Evolutionary conservation across 2,113 vertebrate species (phyloP).

Genomic region (Ctenomys sociabilis): DNA sequence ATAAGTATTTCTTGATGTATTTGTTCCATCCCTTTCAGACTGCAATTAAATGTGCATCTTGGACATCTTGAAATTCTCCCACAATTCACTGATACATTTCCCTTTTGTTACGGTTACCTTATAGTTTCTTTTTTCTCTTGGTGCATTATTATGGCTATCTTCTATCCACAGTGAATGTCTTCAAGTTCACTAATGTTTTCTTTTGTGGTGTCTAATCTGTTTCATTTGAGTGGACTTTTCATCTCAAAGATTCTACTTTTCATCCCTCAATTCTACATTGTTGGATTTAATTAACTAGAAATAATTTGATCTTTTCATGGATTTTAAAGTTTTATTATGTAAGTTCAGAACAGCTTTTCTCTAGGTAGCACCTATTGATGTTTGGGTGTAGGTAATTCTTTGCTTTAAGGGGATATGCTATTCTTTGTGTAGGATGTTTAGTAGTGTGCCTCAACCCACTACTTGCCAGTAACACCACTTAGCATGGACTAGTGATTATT

Average conservation of each 20-base stretch:
- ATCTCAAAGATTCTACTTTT: background rate
- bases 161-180: background rate
- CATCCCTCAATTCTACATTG: background rate
- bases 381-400: background rate
- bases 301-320: background rate
- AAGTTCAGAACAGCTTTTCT: background rate
- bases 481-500: background rate
- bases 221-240: background rate
- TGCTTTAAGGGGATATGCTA: background rate
- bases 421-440: background rate
- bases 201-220: background rate
- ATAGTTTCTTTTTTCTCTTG: background rate
- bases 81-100: background rate
- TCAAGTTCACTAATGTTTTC: constrained; percentile 3
- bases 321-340: background rate
- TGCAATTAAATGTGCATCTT: background rate
- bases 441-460: background rate
- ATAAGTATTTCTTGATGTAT: background rate
- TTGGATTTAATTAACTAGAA: background rate
- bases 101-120: background rate
- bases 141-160: background rate
- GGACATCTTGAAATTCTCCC: background rate
- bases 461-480: background rate
- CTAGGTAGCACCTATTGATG: background rate
- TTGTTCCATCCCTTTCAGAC: background rate